Evolutionary conservation across 1,140 invertebrate species (phyloP), one percentile per base, ranked within the genome.

Genomic region (Euborellia annulipes): DNA sequence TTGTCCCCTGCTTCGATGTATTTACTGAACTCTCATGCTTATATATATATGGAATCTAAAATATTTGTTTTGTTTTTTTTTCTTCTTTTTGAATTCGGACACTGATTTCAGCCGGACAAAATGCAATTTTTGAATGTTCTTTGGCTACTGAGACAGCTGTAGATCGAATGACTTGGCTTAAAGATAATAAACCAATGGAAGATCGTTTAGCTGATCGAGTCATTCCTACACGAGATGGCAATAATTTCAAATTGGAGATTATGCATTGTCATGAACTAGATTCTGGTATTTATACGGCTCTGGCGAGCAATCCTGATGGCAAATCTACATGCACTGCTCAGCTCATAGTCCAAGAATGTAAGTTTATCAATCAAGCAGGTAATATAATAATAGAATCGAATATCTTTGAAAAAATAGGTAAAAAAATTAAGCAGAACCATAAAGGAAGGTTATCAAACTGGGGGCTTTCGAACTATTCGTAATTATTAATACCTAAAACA

Each of bases 251-350:
- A 42, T 65, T 97, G 44, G 72, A 80, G 53, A 75, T 98, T 17
- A 71, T 79, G 51, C 82, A 93, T 54, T 85, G 83, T 45, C 68
- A 71, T 17, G 80, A 82, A 44, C 75, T 76, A 27, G 93, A 98
- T 65, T 74, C 76, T 2, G 93, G 92, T 13, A 72, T 88, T 17
- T 98, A 98, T 59, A 92, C 86, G 0, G 88, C 87, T 41, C 73
- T 84, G 30, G 91, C 89, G n/a, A 76, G 76, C 36, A 92, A 91
- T 58, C 66, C 68, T 1, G 76, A 81, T 23, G 83, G 87, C 23
- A 81, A 79, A 54, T 60, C 60, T 13, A 77, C 78, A 42, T 86
- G 85, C 58, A 87, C 85, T 30, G 84, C 85, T 37, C 82, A 86
- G 58, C 71, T 92, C 42, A 71, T 84, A 43, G 84, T 92, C 38